These are phyloP conservation scores for Drosophila ficusphila DNA, from an alignment of 1,140 invertebrate genomes.

Conservation along the genomic window DNA sequence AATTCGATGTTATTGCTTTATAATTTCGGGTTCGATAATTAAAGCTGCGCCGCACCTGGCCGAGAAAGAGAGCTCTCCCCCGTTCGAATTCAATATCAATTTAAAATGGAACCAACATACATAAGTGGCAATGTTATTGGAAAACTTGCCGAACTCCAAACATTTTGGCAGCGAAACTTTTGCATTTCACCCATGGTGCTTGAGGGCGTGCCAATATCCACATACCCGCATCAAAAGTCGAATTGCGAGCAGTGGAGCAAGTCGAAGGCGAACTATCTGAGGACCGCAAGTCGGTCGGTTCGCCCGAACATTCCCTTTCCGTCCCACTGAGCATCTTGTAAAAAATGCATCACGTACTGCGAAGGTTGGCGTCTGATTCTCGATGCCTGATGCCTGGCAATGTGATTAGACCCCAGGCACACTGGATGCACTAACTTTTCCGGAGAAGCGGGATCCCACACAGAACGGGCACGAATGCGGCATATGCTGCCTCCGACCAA, in stretches of 20 bases:
- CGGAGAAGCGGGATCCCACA: conserved; percentile 7
- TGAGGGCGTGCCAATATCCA: conserved; percentile 40
- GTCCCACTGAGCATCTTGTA: conserved; percentile 40
- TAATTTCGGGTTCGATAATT: conserved; percentile 13
- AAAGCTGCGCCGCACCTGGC: conserved; percentile 4
- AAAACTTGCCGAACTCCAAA: conserved; percentile 40
- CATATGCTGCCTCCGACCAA: conserved; percentile 58
- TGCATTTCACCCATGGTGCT: conserved; percentile 52
- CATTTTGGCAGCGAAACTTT: conserved; percentile 45
- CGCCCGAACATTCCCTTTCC: conserved; percentile 22
- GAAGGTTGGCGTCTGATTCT: conserved; percentile 47
- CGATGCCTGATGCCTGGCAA: conserved; percentile 50
- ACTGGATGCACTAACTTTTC: conserved; percentile 54
- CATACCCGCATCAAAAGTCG: conserved; percentile 71
- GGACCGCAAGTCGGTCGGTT: conserved; percentile 21
- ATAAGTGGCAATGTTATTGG: conserved; percentile 29
- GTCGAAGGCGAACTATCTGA: conserved; percentile 50
- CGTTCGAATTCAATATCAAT: conserved; percentile 5
- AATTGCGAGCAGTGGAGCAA: conserved; percentile 63
- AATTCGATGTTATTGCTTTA: conserved; percentile 17
- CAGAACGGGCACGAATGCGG: conserved; percentile 16
- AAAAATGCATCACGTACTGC: conserved; percentile 76
- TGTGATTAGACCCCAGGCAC: conserved; percentile 72
- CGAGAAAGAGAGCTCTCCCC: neutral
- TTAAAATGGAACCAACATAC: conserved; percentile 12